Evolutionary conservation across 2,888 invertebrate genomes (phyloP), one percentile per base, ranked within the genome.

Genomic region (Lepeophtheirus nordmannii): DNA sequence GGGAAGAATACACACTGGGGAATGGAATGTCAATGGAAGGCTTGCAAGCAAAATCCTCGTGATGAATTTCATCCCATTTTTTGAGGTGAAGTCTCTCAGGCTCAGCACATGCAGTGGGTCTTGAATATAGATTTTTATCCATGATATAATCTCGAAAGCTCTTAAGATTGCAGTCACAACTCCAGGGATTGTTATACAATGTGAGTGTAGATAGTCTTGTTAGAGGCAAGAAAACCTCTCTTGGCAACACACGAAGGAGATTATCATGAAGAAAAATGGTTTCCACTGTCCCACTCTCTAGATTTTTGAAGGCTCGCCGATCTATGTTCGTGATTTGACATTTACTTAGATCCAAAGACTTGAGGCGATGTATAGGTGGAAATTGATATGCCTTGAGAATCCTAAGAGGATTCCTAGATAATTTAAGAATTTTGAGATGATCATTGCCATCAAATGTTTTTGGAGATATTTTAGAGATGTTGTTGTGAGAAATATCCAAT

Each of bases 101-200:
- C 63, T 84, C 83, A 14, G 82, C 82, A 73, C 74, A 74, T 72
- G 88, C 88, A 62, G 82, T 79, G 70, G 89, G 69, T 69, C 84
- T 82, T 12, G 86, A 85, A 68, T 85, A 84, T 65, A 91, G 79
- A 71, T 87, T 88, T 72, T 84, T 85, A 64, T 83, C 81, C 65
- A 89, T 80, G 74, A 89, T 84, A 89, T 90, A 90, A 71, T 83
- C 83, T 68, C 89, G 83, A 72, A 91, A 87, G 68, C 85, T 85
- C 64, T 89, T 82, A 68, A 92, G 76, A 69, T 85, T 82, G 75
- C 92, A 92, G 75, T 92, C 89, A 75, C 92, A 92, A 72, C 82
- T 82, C 91, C 91, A 92, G 8, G 87, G 89, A 75, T 92, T 92
- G 39, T 86, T 86, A 69, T 88, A 86, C 65, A 91, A 76, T 12